Evolutionary conservation across 1,140 invertebrate genomes (phyloP).

Genomic region (Pygmarrhopalites habei): DNA sequence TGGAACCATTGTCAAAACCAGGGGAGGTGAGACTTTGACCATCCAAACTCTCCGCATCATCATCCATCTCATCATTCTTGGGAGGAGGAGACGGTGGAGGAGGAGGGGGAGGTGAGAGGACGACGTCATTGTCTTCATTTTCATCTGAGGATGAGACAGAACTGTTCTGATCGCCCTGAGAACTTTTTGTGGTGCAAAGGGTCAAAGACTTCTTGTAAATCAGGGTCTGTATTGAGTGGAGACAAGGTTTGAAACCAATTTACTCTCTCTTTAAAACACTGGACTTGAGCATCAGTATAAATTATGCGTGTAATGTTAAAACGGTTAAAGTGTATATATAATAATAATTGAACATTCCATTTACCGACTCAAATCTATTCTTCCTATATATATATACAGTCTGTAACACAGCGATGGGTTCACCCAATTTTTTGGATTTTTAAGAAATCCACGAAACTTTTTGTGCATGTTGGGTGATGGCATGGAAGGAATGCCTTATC

Average conservation of each 20-base stretch:
- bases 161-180: constrained; percentile 1
- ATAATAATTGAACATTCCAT: background rate
- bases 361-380: too few species aligned
- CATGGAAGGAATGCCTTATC: too few species aligned
- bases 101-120: background rate
- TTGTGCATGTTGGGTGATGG: too few species aligned
- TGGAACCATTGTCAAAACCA: constrained; percentile 55
- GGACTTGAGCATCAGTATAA: background rate
- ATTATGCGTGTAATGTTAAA: too few species aligned
- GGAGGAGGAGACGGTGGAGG: too few species aligned
- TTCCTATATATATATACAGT: too few species aligned
- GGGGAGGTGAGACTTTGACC: constrained; percentile 35
- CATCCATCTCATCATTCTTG: background rate
- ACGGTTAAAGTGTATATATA: background rate
- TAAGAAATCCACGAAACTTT: too few species aligned
- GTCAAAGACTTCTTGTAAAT: constrained; percentile 53
- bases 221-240: constrained; percentile 54
- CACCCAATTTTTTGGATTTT: too few species aligned
- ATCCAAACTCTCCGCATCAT: background rate
- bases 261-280: background rate
- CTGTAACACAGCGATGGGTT: too few species aligned
- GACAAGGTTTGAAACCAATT: too few species aligned
- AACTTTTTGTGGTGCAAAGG: constrained; percentile 27
- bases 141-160: background rate
- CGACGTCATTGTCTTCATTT: constrained; percentile 6